A percentile compares a stretch with the other conserved stretches of the same genome.
phyloP scores from a whole-genome alignment of 2,797 vertebrate species.

The Ceryle rudis region DNA sequence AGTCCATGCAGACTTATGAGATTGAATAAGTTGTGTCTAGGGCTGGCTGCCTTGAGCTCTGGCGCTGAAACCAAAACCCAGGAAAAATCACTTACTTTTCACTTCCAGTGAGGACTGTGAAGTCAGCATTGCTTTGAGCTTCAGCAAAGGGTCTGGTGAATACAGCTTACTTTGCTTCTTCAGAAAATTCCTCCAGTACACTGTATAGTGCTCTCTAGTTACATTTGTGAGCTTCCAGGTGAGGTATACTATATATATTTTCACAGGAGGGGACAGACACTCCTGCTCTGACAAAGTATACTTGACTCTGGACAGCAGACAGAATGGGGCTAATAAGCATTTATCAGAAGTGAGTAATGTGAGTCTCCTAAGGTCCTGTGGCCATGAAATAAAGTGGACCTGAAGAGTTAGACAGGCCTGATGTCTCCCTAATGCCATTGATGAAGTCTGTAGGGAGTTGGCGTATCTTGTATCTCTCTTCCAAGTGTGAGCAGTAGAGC shows the following conservation, averaged over 20 bases:
- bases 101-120: neutral
- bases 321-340: neutral
- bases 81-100: neutral
- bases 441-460: neutral
- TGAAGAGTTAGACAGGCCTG: neutral
- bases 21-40: conserved; percentile 11
- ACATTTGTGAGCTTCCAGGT: neutral
- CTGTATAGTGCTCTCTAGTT: neutral
- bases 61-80: neutral
- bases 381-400: neutral
- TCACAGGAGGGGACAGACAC: neutral
- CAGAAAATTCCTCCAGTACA: neutral
- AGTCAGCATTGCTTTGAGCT: neutral
- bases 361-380: neutral
- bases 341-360: neutral
- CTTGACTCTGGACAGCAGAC: neutral
- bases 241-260: neutral
- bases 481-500: neutral
- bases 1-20: neutral
- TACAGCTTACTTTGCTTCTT: neutral
- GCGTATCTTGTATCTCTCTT: neutral
- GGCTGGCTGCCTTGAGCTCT: neutral
- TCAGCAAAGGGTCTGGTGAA: neutral
- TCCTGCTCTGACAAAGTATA: neutral
- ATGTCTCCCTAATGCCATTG: neutral